Conservation (phyloP, 1,140 invertebrate genomes). For the Hyphantria cunea region DNA sequence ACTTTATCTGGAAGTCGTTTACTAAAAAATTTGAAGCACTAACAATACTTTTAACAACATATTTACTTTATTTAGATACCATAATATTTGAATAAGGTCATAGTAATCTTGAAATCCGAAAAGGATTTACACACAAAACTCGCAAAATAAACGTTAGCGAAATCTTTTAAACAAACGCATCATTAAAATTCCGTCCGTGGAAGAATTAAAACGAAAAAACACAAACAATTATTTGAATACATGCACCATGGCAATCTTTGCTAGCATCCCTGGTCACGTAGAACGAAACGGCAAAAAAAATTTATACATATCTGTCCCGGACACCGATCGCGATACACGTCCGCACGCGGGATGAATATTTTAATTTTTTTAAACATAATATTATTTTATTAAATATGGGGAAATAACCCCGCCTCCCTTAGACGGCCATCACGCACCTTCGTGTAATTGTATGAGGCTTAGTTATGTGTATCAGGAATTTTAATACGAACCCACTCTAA, state of each 20-base stretch:
- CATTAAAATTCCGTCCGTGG: conserved; percentile 48
- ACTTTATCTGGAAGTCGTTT: no score
- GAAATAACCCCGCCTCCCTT: conserved; percentile 48
- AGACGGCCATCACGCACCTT: conserved; percentile 38
- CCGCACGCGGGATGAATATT: conserved; percentile 67
- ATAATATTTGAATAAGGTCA: no score
- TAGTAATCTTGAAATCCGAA: neutral
- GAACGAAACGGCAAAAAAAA: conserved; percentile 63
- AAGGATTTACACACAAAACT: neutral
- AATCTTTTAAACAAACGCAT: conserved; percentile 33
- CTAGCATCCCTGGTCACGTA: conserved; percentile 66
- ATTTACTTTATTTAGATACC: no score
- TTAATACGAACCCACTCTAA: conserved; percentile 60
- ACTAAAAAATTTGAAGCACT: no score
- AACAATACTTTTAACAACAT: no score
- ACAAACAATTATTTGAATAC: conserved; percentile 60
- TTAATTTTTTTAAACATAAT: conserved; percentile 56
- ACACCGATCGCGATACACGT: conserved; percentile 73
- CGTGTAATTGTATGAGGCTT: conserved; percentile 62
- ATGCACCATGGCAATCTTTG: conserved; percentile 61
- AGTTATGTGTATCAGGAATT: conserved; percentile 71
- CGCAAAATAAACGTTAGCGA: neutral
- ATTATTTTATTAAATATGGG: conserved; percentile 73
- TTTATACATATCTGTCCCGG: conserved; percentile 53
- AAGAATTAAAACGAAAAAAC: conserved; percentile 47